Percentiles rank a stretch among this genome's conserved stretches.
These are phyloP conservation scores for Lycocerus yunnanus DNA, from an alignment of 2,888 invertebrate species.

Conservation along the genomic window DNA sequence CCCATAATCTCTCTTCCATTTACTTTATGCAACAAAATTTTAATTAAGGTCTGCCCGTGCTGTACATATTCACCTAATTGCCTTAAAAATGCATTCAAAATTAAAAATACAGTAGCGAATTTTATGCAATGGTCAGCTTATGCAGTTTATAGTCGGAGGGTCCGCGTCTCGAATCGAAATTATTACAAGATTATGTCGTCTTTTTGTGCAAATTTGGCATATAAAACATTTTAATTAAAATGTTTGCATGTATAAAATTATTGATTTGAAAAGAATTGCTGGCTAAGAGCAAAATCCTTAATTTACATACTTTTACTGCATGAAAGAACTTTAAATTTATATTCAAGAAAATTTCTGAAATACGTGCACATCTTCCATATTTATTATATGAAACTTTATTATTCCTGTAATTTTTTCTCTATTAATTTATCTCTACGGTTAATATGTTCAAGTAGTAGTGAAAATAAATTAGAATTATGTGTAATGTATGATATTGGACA, in stretches of 20 bases:
- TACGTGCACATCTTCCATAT: not conserved
- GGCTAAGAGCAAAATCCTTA: not conserved
- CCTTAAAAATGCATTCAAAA: not conserved
- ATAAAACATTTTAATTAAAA: not conserved
- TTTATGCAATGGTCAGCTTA: not conserved
- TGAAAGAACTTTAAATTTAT: not conserved
- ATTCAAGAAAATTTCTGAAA: not conserved
- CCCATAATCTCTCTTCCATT: not conserved
- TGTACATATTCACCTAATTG: not conserved
- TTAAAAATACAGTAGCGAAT: not conserved
- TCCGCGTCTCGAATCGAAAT: not conserved
- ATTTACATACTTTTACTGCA: not conserved
- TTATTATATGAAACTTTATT: not conserved
- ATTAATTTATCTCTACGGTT: not conserved
- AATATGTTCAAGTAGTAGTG: not conserved
- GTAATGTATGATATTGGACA: not conserved
- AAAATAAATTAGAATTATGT: conserved; percentile 2
- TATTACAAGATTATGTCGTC: not conserved
- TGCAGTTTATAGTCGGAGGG: not conserved
- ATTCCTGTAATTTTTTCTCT: not conserved
- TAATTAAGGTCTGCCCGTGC: not conserved
- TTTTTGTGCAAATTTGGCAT: not conserved
- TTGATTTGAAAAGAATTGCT: not conserved
- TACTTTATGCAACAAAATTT: not conserved
- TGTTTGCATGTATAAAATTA: not conserved